phyloP scores from a whole-genome alignment of 2,113 vertebrate species.

The Pseudorectes ferrugineus region DNA sequence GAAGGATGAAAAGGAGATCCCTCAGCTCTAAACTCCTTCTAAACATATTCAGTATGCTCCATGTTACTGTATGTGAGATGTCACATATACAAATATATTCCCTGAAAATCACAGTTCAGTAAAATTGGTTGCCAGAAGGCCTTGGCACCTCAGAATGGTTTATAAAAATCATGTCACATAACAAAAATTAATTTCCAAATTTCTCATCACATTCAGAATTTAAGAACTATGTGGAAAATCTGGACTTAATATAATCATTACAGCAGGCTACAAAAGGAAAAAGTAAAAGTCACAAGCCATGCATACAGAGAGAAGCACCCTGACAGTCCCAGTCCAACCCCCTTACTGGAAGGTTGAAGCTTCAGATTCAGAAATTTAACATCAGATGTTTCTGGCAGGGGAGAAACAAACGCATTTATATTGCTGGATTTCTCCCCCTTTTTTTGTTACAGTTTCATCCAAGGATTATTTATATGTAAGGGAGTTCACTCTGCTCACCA shows the following conservation, averaged over 20 bases:
- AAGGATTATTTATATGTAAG: background rate
- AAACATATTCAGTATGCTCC: background rate
- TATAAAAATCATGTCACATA: background rate
- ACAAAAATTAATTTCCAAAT: background rate
- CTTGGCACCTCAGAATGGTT: background rate
- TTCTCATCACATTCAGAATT: background rate
- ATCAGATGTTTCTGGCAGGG: background rate
- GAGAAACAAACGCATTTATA: background rate
- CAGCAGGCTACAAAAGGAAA: background rate
- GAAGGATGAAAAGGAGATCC: background rate
- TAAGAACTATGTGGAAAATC: background rate
- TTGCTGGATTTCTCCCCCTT: background rate
- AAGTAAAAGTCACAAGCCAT: background rate
- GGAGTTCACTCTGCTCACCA: background rate
- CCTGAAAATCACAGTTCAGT: background rate
- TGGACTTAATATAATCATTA: background rate
- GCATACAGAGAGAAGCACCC: background rate
- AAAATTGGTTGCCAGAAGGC: background rate
- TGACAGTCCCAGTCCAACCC: background rate
- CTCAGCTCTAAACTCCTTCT: background rate
- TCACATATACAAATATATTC: background rate
- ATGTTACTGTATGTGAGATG: background rate
- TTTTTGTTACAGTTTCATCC: background rate
- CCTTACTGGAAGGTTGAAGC: background rate
- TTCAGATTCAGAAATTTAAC: background rate